Evolutionary conservation across 2,888 invertebrate genomes (phyloP), one percentile per base, ranked within the genome.

Genomic region (Rhagonycha lutea): DNA sequence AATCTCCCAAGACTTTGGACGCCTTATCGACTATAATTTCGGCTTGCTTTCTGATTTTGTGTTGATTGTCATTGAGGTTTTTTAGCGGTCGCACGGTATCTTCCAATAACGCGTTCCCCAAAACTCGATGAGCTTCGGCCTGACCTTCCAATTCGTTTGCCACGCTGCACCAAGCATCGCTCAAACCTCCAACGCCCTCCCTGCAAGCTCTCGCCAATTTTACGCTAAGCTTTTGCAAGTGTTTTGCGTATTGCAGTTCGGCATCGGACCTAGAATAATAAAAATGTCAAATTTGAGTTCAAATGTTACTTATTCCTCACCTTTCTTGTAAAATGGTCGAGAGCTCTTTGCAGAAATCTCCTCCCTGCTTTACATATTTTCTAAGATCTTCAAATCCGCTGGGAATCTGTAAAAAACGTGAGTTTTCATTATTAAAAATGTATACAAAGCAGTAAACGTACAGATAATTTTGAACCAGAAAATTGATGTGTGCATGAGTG

Each of bases 311-410:
- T 11, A 28, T 10, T 12, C 81, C 86, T 87, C 89, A 97, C 97
- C 98, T 95, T 90, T 98, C 98, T 88, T 97, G 96, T 81, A 98
- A 89, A 84, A 98, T 95, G 65, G 92, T 90, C 7, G 96, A 92
- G 70, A 98, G 90, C 85, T 98, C 98, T 86, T 98, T 97, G 89
- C 97, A 96, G 87, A 97, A 96, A 86, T 98, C 97, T 68, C 96
- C 95, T 61, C 98, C 97, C 87, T 97, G 96, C 87, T 98, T 98
- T 82, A 98, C 95, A 86, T 96, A 96, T 81, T 95, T 92, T 75
- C 97, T 92, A 69, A 98, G 90, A 87, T 98, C 98, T 84, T 98
- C 97, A 87, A 98, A 98, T 26, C 97, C 97, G 88, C 95, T 95
- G 88, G 96, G 95, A 78, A 94, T 96, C 97, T 98, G 91, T 80